Base-by-base conservation (phyloP, 2,888 invertebrate species). In the Geophilus truncorum region DNA sequence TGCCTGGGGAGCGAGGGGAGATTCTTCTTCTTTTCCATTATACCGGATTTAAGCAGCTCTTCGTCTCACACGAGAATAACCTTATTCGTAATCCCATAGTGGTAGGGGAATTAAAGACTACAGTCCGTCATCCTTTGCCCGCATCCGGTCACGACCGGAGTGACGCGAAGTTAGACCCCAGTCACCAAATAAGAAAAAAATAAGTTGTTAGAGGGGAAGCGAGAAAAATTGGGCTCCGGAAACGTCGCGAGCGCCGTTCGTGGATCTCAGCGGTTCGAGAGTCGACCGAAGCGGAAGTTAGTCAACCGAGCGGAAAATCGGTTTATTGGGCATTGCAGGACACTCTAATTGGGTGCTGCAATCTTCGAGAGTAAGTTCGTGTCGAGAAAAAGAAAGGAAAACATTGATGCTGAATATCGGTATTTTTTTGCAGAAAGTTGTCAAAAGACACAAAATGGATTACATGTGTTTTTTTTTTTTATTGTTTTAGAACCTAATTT, bases 281-380 rank as follows among this genome's bases (percentile, higher is more conserved):
- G 23, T 25, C 70, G 28, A 28, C 70, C 70, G 10, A 25, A 25
- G 28, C 70, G 70, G 70, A 70, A 70, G 70, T 70, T 25, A 70
- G 28, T 12, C 70, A 28, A 28, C 70, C 70, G 25, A 70, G 70
- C 70, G 70, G 28, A 70, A 70, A 70, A 70, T 70, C 70, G 70
- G 70, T 70, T 70, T 70, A 70, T 70, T 70, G 70, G 70, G 25
- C 70, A 28, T 70, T 70, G 70, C 70, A 25, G 70, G 70, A 70
- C 28, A 28, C 70, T 70, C 70, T 70, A 70, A 70, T 70, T 70
- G 70, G 70, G 70, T 70, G 70, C 25, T 70, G 70, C 70, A 70
- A 70, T 70, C 70, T 70, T 70, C 28, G 25, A 25, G 70, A 28
- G 70, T 70, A 70, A 70, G 51, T 18, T 51, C 18, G 1, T 1